These are phyloP conservation scores for Sebastes matsubarae DNA, from an alignment of 2,797 vertebrate species.

Conservation along the genomic window DNA sequence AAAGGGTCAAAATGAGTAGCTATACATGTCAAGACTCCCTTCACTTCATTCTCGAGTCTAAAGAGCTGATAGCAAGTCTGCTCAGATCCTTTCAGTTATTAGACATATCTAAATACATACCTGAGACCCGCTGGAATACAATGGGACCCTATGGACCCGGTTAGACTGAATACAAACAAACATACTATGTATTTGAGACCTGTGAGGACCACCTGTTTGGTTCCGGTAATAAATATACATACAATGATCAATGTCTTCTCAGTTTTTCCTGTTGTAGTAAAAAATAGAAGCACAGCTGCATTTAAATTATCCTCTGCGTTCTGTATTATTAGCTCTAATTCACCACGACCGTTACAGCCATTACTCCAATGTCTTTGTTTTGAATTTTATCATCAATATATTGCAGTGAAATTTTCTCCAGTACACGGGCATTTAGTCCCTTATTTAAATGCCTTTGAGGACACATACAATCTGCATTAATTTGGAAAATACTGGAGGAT, in stretches of 20 bases:
- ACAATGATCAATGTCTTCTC: too few species aligned
- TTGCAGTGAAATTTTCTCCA: background rate
- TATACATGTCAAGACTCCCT: background rate
- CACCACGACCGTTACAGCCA: background rate
- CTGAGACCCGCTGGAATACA: background rate
- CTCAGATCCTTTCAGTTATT: background rate
- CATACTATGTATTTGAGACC: background rate
- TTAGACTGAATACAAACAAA: background rate
- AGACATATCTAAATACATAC: background rate
- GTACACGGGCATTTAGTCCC: background rate
- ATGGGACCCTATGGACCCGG: background rate
- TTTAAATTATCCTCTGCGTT: background rate
- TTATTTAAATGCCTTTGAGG: background rate
- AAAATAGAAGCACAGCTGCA: background rate
- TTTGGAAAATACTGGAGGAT: background rate
- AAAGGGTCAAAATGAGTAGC: background rate
- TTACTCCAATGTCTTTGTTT: background rate
- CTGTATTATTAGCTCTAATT: background rate
- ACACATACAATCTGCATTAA: background rate
- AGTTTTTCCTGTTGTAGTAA: background rate
- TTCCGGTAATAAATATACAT: background rate
- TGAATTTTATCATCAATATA: background rate
- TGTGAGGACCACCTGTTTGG: background rate
- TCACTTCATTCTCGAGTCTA: background rate
- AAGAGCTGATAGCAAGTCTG: background rate